Evolutionary conservation across 2,888 invertebrate genomes (phyloP).

Genomic region (Leptopilina myrica): DNA sequence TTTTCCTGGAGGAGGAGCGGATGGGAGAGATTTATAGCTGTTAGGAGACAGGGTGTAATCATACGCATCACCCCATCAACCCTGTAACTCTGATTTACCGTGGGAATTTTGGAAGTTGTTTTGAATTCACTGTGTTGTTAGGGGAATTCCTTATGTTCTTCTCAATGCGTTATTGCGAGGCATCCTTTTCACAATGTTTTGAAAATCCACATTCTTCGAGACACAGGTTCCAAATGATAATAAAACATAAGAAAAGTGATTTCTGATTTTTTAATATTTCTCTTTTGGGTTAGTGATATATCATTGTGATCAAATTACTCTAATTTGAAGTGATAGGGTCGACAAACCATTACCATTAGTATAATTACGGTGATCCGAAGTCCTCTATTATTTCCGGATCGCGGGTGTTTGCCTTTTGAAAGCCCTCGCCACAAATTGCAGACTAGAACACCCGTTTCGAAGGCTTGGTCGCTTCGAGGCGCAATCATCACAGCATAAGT

Average conservation of each 20-base stretch:
- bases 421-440: slow-evolving; percentile 50
- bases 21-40: slow-evolving; percentile 73
- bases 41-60: slow-evolving; percentile 76
- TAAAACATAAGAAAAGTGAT: not conserved
- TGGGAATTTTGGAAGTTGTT: slow-evolving; percentile 74
- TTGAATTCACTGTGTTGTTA: slow-evolving; percentile 60
- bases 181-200: not conserved
- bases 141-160: slow-evolving; percentile 57
- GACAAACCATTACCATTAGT: slow-evolving; percentile 60
- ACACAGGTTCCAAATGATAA: not conserved
- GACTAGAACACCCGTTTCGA: slow-evolving; percentile 43
- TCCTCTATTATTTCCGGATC: slow-evolving; percentile 56
- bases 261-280: not conserved
- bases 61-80: slow-evolving; percentile 76
- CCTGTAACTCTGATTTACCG: slow-evolving; percentile 75
- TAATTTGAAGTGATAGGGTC: slow-evolving; percentile 33
- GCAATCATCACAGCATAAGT: slow-evolving; percentile 31
- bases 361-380: slow-evolving; percentile 57
- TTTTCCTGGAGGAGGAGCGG: slow-evolving; percentile 57
- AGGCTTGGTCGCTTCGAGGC: slow-evolving; percentile 28
- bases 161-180: not conserved
- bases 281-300: not conserved
- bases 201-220: not conserved
- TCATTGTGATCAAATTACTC: slow-evolving; percentile 16
- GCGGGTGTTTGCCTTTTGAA: slow-evolving; percentile 53